These are phyloP conservation scores for Tyria jacobaeae DNA, from an alignment of 2,888 invertebrate species.

Conservation along the genomic window DNA sequence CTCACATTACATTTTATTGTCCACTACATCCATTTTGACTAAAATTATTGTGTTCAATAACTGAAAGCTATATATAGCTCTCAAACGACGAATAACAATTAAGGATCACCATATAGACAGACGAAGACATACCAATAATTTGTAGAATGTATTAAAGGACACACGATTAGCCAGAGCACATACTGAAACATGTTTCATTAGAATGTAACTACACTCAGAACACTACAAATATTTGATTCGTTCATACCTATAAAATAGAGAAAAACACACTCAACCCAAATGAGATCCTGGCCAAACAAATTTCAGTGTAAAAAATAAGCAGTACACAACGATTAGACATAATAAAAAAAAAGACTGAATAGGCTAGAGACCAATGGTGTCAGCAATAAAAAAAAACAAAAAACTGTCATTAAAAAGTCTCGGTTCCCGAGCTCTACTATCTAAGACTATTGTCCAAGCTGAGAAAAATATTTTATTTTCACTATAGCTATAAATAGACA, in stretches of 20 bases:
- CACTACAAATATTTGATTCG: slow-evolving; percentile 30
- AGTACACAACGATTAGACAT: slow-evolving; percentile 24
- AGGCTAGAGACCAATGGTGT: slow-evolving; percentile 40
- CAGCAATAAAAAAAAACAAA: slow-evolving; percentile 27
- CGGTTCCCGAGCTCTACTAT: slow-evolving; percentile 4
- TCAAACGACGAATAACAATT: too few relatives aligned
- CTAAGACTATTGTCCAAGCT: slow-evolving; percentile 20
- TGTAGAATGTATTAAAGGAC: background rate
- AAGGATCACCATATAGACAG: background rate
- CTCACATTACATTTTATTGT: background rate
- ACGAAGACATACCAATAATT: too few relatives aligned
- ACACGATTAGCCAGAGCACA: slow-evolving; percentile 51
- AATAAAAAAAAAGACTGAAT: slow-evolving; percentile 22
- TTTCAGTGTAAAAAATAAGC: slow-evolving; percentile 38
- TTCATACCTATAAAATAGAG: slow-evolving; percentile 35
- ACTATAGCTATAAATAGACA: slow-evolving; percentile 38
- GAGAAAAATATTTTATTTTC: slow-evolving; percentile 21
- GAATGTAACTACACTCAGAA: slow-evolving; percentile 37
- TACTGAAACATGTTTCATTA: slow-evolving; percentile 16
- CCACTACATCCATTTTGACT: background rate
- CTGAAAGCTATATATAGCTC: too few relatives aligned
- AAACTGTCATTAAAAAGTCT: background rate
- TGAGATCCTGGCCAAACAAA: slow-evolving; percentile 50
- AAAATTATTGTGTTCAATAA: background rate
- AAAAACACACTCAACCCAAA: slow-evolving; percentile 37